phyloP scores from a whole-genome alignment of 2,797 vertebrate genomes.

The Cyprinodon diabolis region DNA sequence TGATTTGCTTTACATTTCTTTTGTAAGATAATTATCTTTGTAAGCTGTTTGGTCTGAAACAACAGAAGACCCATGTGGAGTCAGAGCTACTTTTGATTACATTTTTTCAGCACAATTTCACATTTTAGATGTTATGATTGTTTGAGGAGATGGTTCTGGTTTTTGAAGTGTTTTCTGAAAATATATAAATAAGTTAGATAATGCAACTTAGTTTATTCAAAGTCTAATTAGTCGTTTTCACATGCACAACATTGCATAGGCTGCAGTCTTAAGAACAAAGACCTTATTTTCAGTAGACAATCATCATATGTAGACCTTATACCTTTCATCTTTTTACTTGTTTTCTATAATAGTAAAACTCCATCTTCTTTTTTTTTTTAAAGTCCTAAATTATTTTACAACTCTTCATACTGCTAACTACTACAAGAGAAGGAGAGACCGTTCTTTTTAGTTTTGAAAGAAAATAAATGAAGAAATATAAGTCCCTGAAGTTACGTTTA shows the following conservation, averaged over 20 bases:
- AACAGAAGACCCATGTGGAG: slow-evolving; percentile 12
- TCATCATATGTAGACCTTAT: background rate
- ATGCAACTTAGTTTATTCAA: background rate
- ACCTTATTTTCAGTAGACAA: background rate
- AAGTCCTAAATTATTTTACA: background rate
- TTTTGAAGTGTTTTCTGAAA: slow-evolving; percentile 1
- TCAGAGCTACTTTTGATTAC: slow-evolving; percentile 7
- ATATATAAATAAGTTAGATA: slow-evolving; percentile 3
- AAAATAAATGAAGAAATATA: background rate
- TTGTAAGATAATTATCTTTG: slow-evolving; percentile 59
- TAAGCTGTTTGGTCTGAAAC: slow-evolving; percentile 38
- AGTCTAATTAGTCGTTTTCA: background rate
- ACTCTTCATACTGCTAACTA: background rate
- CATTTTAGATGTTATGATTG: slow-evolving; percentile 9
- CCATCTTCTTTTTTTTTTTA: background rate
- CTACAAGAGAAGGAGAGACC: background rate
- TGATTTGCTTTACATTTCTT: slow-evolving; percentile 55
- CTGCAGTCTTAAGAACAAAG: background rate
- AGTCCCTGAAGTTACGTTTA: background rate
- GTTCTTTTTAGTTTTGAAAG: background rate
- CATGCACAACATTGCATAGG: background rate
- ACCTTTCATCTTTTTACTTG: background rate
- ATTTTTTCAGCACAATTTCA: slow-evolving; percentile 2
- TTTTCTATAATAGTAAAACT: background rate
- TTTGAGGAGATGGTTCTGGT: background rate